phyloP scores from a whole-genome alignment of 1,140 invertebrate genomes.

The Tribolium castaneum region DNA sequence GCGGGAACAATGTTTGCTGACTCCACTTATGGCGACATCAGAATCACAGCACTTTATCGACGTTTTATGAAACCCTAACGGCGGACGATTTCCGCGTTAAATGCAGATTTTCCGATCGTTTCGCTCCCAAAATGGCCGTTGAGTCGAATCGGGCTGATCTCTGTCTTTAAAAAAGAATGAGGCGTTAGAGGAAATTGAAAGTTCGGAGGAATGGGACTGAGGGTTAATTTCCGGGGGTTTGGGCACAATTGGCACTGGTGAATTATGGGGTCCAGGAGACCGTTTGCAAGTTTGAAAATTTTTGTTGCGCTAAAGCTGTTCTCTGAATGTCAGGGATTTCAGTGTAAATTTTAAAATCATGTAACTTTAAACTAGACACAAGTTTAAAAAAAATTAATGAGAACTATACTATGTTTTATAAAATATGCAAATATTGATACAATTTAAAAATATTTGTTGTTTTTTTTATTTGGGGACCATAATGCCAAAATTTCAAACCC shows the following conservation, averaged over 20 bases:
- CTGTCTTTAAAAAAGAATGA: not conserved
- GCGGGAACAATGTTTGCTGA: not conserved
- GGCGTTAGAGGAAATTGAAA: not conserved
- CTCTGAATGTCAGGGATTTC: no score
- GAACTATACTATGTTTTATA: no score
- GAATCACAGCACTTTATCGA: conserved; percentile 14
- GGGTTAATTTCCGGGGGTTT: conserved; percentile 5
- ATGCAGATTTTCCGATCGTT: conserved; percentile 27
- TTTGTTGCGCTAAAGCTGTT: not conserved
- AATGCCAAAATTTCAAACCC: no score
- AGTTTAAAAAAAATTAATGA: no score
- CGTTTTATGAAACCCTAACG: conserved; percentile 6
- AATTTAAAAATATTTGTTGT: no score
- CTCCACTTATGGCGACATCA: not conserved
- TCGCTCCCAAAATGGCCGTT: not conserved
- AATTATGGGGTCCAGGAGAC: not conserved
- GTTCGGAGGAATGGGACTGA: not conserved
- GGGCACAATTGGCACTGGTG: not conserved
- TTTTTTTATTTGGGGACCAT: no score
- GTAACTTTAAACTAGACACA: no score
- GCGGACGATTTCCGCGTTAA: conserved; percentile 7
- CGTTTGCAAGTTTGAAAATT: no score
- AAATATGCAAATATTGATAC: no score
- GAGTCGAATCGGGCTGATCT: not conserved
- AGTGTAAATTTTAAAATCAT: no score